These are phyloP conservation scores for Pediacus dermestoides DNA, from an alignment of 2,888 invertebrate genomes.

Conservation along the genomic window DNA sequence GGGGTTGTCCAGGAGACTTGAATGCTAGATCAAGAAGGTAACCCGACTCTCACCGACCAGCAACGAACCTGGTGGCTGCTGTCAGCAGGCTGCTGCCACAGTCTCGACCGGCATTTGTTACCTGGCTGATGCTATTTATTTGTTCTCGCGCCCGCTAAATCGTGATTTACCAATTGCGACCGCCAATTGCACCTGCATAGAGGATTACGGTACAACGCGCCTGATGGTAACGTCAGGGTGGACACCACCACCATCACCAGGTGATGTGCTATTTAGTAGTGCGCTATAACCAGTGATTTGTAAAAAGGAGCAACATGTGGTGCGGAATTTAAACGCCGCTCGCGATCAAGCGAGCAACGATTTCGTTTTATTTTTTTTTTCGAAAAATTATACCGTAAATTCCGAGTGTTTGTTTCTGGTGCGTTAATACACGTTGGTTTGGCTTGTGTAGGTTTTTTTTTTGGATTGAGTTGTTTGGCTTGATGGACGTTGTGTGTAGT, in stretches of 20 bases:
- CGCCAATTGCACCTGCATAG: conserved; percentile 8
- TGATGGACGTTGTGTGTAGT: too few relatives aligned
- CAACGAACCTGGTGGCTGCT: conserved; percentile 32
- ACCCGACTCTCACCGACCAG: conserved; percentile 35
- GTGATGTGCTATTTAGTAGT: conserved; percentile 2
- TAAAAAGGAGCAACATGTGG: conserved; percentile 18
- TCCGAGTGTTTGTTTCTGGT: too few relatives aligned
- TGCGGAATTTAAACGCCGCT: too few relatives aligned
- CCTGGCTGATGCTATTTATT: conserved; percentile 34
- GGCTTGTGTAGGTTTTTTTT: too few relatives aligned
- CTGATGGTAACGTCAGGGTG: conserved; percentile 7
- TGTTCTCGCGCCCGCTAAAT: conserved; percentile 29
- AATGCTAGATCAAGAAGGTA: conserved; percentile 36
- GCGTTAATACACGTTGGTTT: too few relatives aligned
- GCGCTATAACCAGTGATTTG: conserved; percentile 25
- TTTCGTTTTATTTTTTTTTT: too few relatives aligned
- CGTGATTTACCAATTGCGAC: conserved; percentile 34
- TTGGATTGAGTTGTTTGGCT: too few relatives aligned
- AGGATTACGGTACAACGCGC: conserved; percentile 6
- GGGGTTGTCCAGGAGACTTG: conserved; percentile 30
- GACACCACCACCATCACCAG: conserved; percentile 4
- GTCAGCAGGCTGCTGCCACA: conserved; percentile 37
- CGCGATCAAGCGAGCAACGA: too few relatives aligned
- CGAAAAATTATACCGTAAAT: too few relatives aligned
- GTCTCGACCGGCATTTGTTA: conserved; percentile 41